These are phyloP conservation scores for Trissolcus brochymenae DNA, from an alignment of 2,888 invertebrate species.

Conservation along the genomic window DNA sequence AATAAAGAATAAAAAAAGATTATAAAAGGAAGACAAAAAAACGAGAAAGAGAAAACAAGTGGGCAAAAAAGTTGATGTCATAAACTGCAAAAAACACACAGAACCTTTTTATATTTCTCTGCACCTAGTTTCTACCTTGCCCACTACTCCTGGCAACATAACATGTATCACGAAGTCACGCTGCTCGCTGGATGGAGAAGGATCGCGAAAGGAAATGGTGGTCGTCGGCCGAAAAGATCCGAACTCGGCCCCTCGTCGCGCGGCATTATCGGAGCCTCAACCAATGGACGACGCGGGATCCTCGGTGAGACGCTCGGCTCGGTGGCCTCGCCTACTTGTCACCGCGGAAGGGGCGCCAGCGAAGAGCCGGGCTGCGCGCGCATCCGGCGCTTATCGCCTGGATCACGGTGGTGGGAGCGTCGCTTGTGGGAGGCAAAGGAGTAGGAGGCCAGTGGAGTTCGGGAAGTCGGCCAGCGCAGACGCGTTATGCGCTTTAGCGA, in stretches of 20 bases:
- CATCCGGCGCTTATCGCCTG: conserved; percentile 71
- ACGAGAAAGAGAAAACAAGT: conserved; percentile 19
- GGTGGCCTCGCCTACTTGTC: conserved; percentile 53
- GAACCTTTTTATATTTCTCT: conserved; percentile 25
- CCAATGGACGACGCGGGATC: conserved; percentile 38
- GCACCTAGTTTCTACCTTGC: conserved; percentile 43
- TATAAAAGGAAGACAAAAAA: conserved; percentile 13
- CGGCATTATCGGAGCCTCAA: conserved; percentile 45
- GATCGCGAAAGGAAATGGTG: conserved; percentile 55
- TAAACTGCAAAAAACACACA: conserved; percentile 36
- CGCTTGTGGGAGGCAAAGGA: conserved; percentile 74
- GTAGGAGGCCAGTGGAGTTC: conserved; percentile 74
- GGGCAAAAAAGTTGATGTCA: not conserved
- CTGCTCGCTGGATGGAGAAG: conserved; percentile 55
- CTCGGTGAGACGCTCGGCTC: conserved; percentile 10
- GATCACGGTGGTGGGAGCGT: conserved; percentile 65
- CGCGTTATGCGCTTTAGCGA: conserved; percentile 69
- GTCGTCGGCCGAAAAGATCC: conserved; percentile 54
- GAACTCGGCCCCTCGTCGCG: conserved; percentile 55
- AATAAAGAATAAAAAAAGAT: not conserved
- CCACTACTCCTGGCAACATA: conserved; percentile 22
- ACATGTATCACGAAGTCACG: conserved; percentile 36
- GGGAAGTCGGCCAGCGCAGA: conserved; percentile 76
- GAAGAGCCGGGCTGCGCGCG: conserved; percentile 72
- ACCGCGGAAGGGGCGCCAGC: conserved; percentile 67